These are phyloP conservation scores for Tachypleus tridentatus DNA, from an alignment of 1,140 invertebrate genomes.

Conservation along the genomic window DNA sequence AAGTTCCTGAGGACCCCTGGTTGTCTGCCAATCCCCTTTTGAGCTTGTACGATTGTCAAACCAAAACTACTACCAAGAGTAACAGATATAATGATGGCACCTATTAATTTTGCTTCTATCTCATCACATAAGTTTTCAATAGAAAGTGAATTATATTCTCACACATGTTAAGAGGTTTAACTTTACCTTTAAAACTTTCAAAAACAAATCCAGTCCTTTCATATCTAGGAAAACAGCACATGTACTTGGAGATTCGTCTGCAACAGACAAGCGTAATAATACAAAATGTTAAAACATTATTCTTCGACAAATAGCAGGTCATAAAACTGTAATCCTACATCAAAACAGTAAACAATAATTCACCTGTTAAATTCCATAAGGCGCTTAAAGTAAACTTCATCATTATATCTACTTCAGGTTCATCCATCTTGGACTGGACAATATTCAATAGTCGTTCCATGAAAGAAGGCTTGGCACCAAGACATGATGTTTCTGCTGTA, in stretches of 20 bases:
- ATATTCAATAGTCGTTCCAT: conserved; percentile 60
- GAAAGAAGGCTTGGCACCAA: conserved; percentile 54
- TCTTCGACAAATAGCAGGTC: conserved; percentile 9
- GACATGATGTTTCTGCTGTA: conserved; percentile 54
- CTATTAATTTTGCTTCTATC: too few relatives aligned
- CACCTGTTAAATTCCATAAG: conserved; percentile 64
- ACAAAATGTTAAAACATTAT: not conserved
- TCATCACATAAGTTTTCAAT: too few relatives aligned
- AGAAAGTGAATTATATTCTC: too few relatives aligned
- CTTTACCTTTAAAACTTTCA: conserved; percentile 46
- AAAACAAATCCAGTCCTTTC: conserved; percentile 54
- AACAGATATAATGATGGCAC: too few relatives aligned
- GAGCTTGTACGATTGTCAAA: too few relatives aligned
- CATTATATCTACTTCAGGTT: conserved; percentile 52
- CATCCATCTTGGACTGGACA: conserved; percentile 49
- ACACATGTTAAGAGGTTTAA: too few relatives aligned
- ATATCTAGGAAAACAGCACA: conserved; percentile 59
- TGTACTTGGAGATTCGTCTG: conserved; percentile 56
- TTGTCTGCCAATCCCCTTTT: too few relatives aligned
- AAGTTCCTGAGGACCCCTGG: too few relatives aligned
- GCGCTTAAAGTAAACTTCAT: conserved; percentile 69
- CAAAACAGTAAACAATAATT: conserved; percentile 23
- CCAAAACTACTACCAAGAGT: too few relatives aligned
- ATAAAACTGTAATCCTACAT: conserved; percentile 8
- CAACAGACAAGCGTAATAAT: conserved; percentile 15